phyloP scores from a whole-genome alignment of 1,140 invertebrate species.

The Cotesia glomerata region DNA sequence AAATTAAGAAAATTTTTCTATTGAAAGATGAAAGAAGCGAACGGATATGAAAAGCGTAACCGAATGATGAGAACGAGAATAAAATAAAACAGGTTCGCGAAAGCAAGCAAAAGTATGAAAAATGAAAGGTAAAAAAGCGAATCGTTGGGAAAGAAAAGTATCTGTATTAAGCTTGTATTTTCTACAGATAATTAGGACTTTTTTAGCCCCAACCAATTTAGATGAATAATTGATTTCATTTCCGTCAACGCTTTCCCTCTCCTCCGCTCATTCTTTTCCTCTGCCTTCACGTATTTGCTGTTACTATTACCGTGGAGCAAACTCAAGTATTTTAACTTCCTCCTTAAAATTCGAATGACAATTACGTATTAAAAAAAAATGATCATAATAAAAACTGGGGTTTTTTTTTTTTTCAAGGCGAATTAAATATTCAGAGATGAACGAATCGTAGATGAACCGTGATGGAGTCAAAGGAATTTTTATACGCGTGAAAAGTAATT shows the following conservation, averaged over 20 bases:
- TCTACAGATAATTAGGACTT: conserved; percentile 64
- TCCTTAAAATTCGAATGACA: conserved; percentile 46
- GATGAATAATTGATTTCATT: conserved; percentile 65
- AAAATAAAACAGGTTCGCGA: too few relatives aligned
- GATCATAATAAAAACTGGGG: conserved; percentile 41
- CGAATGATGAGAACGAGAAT: too few relatives aligned
- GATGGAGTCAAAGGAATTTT: too few relatives aligned
- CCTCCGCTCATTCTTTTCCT: conserved; percentile 6
- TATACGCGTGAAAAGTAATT: too few relatives aligned
- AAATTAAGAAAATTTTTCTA: conserved; percentile 5
- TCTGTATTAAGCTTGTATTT: conserved; percentile 63
- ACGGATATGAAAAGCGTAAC: too few relatives aligned
- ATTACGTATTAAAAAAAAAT: conserved; percentile 35
- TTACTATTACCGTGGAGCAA: not conserved
- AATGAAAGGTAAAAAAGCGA: too few relatives aligned
- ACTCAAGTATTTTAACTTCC: conserved; percentile 26
- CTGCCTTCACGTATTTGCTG: not conserved
- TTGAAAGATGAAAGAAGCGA: not conserved
- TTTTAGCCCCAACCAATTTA: conserved; percentile 60
- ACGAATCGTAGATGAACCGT: conserved; percentile 3
- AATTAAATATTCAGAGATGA: conserved; percentile 53
- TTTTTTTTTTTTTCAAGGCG: conserved; percentile 31
- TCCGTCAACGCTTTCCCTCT: conserved; percentile 27
- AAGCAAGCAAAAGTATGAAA: too few relatives aligned
- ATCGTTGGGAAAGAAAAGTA: conserved; percentile 44